Evolutionary conservation across 2,797 vertebrate genomes (phyloP).

Genomic region (Bothrops alternatus): DNA sequence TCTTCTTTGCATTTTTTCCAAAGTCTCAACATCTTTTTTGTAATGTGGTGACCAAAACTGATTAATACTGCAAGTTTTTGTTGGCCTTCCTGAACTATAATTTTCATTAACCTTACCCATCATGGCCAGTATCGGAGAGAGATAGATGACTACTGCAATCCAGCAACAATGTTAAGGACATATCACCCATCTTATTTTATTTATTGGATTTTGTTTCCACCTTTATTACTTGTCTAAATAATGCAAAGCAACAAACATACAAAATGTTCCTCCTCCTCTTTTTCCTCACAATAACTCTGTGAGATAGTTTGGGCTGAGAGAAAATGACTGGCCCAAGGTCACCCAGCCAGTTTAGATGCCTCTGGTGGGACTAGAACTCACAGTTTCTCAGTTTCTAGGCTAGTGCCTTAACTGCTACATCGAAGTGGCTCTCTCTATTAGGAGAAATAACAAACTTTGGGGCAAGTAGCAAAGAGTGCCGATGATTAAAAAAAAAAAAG

Average conservation of each 20-base stretch:
- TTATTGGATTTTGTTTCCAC: neutral
- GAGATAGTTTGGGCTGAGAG: neutral
- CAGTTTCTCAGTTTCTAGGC: neutral
- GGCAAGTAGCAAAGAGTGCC: slow-evolving; percentile 33
- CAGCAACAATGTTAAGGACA: neutral
- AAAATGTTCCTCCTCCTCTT: neutral
- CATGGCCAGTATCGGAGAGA: neutral
- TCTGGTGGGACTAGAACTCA: neutral
- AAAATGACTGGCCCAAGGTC: neutral
- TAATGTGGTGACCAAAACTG: neutral
- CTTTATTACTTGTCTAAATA: neutral
- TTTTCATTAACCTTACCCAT: neutral
- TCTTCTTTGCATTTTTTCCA: neutral
- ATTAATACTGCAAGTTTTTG: neutral
- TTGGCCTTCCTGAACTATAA: neutral
- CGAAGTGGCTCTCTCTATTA: slow-evolving; percentile 11
- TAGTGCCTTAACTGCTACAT: neutral
- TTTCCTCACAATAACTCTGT: neutral
- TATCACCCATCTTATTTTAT: neutral
- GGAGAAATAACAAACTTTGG: slow-evolving; percentile 46
- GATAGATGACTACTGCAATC: neutral
- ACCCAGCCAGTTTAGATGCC: neutral
- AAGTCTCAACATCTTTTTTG: neutral
- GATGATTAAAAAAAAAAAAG: neutral
- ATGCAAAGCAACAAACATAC: neutral